phyloP scores from a whole-genome alignment of 2,888 invertebrate species.

The Silvanus unidentatus region DNA sequence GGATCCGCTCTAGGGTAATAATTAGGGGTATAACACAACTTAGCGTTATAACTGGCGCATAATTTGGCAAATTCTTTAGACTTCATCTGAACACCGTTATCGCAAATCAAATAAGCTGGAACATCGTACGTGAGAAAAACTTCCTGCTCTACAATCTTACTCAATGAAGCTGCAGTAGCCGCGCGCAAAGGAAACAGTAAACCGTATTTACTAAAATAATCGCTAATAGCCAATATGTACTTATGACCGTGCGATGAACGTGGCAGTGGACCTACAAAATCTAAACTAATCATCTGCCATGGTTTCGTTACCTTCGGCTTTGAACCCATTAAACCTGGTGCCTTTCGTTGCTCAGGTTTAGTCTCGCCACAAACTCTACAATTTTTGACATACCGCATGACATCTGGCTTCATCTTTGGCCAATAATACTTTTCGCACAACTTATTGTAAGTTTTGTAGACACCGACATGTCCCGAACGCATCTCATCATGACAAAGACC shows the following conservation, averaged over 20 bases:
- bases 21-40: slow-evolving; percentile 1
- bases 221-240: slow-evolving; percentile 19
- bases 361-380: slow-evolving; percentile 12
- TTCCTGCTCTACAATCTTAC: slow-evolving; percentile 17
- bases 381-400: slow-evolving; percentile 9
- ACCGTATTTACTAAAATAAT: slow-evolving; percentile 21
- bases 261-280: slow-evolving; percentile 19
- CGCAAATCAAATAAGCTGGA: slow-evolving; percentile 20
- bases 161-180: slow-evolving; percentile 16
- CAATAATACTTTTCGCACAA: slow-evolving; percentile 9
- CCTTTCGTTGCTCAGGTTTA: slow-evolving; percentile 10
- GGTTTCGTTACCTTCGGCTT: slow-evolving; percentile 6
- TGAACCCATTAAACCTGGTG: slow-evolving; percentile 9
- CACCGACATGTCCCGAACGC: slow-evolving; percentile 6
- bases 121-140: slow-evolving; percentile 26
- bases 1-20: neutral
- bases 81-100: slow-evolving; percentile 27
- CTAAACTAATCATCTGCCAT: slow-evolving; percentile 15
- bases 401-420: slow-evolving; percentile 12
- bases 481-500: neutral
- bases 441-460: slow-evolving; percentile 9
- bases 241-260: slow-evolving; percentile 11
- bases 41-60: neutral
- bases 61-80: slow-evolving; percentile 6
- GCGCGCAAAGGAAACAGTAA: slow-evolving; percentile 20